A percentile compares a stretch with the other conserved stretches of the same genome.
Evolutionary conservation across 2,888 invertebrate genomes (phyloP).

Genomic region (Synanthedon tipuliformis): DNA sequence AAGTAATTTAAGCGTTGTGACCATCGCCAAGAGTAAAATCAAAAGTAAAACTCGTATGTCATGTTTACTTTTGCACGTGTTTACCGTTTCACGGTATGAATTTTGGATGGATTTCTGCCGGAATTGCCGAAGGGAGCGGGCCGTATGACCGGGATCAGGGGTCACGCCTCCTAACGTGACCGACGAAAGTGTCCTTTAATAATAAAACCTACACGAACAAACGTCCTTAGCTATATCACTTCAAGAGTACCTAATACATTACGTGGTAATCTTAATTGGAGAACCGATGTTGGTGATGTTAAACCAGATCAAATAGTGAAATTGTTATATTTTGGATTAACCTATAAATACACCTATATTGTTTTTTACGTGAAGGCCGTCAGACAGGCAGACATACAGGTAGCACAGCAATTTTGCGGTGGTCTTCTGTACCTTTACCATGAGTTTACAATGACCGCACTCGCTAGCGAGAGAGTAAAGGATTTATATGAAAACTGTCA

Average conservation of each 20-base stretch:
- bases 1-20: neutral
- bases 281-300: too few species aligned
- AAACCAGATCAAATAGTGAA: too few species aligned
- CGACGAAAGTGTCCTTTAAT: constrained; percentile 17
- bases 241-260: neutral
- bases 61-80: neutral
- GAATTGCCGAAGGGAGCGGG: constrained; percentile 9
- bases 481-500: too few species aligned
- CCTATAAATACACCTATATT: too few species aligned
- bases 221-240: neutral
- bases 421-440: too few species aligned
- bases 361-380: too few species aligned
- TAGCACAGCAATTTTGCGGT: too few species aligned
- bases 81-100: constrained; percentile 1
- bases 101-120: constrained; percentile 2
- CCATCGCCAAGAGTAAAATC: neutral
- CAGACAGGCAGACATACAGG: too few species aligned
- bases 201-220: constrained; percentile 12
- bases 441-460: too few species aligned
- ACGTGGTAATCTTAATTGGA: too few species aligned
- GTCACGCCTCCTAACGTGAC: constrained; percentile 16
- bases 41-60: neutral
- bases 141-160: constrained; percentile 11
- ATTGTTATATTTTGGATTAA: too few species aligned
- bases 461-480: too few species aligned